Conservation (phyloP, 1,140 invertebrate species). For the Oryzaephilus surinamensis region DNA sequence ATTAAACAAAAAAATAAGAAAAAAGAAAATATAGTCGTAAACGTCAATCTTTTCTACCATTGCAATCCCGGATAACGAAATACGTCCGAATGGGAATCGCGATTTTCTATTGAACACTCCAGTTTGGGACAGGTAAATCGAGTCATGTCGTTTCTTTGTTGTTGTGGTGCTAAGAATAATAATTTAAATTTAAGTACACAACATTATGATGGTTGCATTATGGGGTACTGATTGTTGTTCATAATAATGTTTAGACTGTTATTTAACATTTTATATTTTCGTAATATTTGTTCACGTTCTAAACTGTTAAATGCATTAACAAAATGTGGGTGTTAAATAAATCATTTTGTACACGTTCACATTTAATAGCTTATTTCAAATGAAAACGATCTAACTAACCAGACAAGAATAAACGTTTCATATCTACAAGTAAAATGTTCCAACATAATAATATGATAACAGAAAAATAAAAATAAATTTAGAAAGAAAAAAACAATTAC, state of each 20-base stretch:
- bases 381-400: no score
- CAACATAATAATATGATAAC: no score
- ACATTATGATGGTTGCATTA: constrained; percentile 26
- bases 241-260: constrained; percentile 6
- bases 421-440: no score
- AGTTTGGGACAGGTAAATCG: neutral
- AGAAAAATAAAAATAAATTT: no score
- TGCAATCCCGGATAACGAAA: constrained; percentile 6
- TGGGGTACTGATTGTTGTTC: constrained; percentile 10
- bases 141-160: constrained; percentile 1
- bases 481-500: no score
- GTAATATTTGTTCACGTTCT: constrained; percentile 5
- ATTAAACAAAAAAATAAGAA: neutral
- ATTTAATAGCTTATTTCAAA: constrained; percentile 23
- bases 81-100: constrained; percentile 4
- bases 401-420: no score
- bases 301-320: constrained; percentile 19
- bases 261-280: constrained; percentile 10
- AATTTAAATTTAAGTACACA: constrained; percentile 26
- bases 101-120: neutral
- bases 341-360: constrained; percentile 20
- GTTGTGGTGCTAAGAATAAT: constrained; percentile 13
- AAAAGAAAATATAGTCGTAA: constrained; percentile 23
- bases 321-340: constrained; percentile 28
- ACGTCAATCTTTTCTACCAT: constrained; percentile 19